These are phyloP conservation scores for Hypselothyrea guttata DNA, from an alignment of 2,888 invertebrate genomes.

Conservation along the genomic window DNA sequence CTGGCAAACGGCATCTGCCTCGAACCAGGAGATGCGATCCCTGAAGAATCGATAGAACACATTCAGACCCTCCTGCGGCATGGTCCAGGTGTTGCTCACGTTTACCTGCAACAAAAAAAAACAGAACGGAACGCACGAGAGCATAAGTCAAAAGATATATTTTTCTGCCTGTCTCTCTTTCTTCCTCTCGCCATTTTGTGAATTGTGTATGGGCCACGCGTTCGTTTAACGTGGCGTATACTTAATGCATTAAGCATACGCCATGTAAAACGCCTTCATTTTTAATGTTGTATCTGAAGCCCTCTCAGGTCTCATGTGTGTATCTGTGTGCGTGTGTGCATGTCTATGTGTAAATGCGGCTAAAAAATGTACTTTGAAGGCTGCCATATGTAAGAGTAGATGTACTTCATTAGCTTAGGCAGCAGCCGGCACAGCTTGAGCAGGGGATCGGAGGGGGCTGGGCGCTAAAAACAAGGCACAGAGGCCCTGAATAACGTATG, in stretches of 20 bases:
- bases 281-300: constrained; percentile 54
- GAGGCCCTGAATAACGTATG: constrained; percentile 28
- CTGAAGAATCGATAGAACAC: constrained; percentile 92
- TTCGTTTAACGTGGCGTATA: constrained; percentile 44
- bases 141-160: background rate
- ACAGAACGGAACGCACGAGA: background rate
- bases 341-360: constrained; percentile 49
- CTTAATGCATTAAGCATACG: constrained; percentile 76
- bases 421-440: constrained; percentile 40
- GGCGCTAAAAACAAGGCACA: no score
- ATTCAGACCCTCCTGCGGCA: constrained; percentile 90
- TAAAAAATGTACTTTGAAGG: constrained; percentile 56
- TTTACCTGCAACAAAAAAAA: constrained; percentile 85
- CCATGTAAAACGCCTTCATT: constrained; percentile 73
- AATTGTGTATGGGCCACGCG: constrained; percentile 11
- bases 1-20: constrained; percentile 92
- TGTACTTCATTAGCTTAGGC: constrained; percentile 67
- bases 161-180: constrained; percentile 23
- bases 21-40: constrained; percentile 92
- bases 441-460: background rate
- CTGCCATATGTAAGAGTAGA: constrained; percentile 44
- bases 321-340: constrained; percentile 24
- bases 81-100: constrained; percentile 91
- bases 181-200: constrained; percentile 30
- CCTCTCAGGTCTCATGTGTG: constrained; percentile 38